phyloP scores from a whole-genome alignment of 1,140 invertebrate species.

The Cotesia typhae region DNA sequence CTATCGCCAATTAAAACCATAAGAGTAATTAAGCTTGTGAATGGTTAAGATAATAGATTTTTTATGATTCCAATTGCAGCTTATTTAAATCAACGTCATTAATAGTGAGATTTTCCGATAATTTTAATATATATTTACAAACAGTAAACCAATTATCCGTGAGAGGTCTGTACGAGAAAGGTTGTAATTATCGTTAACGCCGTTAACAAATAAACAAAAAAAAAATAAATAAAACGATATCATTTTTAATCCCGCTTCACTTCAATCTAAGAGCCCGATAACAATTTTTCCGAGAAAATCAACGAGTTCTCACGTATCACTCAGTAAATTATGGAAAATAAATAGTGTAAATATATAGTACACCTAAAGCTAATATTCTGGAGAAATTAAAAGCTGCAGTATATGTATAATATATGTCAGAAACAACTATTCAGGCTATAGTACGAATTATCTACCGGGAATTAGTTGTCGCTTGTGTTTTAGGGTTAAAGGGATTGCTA shows the following conservation, averaged over 20 bases:
- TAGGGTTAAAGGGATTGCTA: slow-evolving; percentile 58
- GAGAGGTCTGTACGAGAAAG: slow-evolving; percentile 39
- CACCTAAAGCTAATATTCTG: not conserved
- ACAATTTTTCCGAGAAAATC: slow-evolving; percentile 35
- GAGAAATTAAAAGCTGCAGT: slow-evolving; percentile 15
- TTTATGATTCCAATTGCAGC: slow-evolving; percentile 25
- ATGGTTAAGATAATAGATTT: too few species aligned
- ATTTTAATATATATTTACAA: not conserved
- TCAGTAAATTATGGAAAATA: not conserved
- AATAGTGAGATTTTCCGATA: slow-evolving; percentile 3
- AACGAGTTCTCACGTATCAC: not conserved
- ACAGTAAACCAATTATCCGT: slow-evolving; percentile 48
- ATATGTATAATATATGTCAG: not conserved
- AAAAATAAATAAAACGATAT: slow-evolving; percentile 42
- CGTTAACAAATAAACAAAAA: slow-evolving; percentile 17
- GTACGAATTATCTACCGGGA: slow-evolving; percentile 52
- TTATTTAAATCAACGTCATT: slow-evolving; percentile 53
- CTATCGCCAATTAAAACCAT: not conserved
- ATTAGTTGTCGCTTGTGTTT: slow-evolving; percentile 57
- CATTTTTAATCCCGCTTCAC: slow-evolving; percentile 37
- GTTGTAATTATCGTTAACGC: not conserved
- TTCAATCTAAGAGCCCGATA: slow-evolving; percentile 49
- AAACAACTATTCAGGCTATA: slow-evolving; percentile 12
- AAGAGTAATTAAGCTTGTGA: not conserved
- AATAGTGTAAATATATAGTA: not conserved